Conservation (phyloP, 2,797 vertebrate genomes). For the Clarias laeviceps region DNA sequence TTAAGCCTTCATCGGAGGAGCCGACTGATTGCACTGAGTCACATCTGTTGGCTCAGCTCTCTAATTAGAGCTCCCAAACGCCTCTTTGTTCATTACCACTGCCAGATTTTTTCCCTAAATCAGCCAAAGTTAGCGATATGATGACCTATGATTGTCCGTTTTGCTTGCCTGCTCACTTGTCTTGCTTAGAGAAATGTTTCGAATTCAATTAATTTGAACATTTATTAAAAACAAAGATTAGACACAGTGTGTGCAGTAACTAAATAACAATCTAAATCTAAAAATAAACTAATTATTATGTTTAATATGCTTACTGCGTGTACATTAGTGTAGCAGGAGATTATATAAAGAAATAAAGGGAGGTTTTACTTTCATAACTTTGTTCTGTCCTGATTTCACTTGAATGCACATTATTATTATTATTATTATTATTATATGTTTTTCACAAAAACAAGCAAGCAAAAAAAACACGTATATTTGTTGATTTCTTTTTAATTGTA, state of each 20-base stretch:
- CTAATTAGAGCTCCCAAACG: constrained; percentile 13
- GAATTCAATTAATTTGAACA: neutral
- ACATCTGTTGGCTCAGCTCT: constrained; percentile 29
- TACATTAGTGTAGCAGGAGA: too few relatives aligned
- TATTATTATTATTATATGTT: too few relatives aligned
- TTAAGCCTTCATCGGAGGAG: neutral
- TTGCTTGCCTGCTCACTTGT: neutral
- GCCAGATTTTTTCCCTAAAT: constrained; percentile 1
- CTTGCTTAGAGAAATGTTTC: neutral
- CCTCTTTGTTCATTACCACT: constrained; percentile 9
- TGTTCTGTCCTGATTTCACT: too few relatives aligned
- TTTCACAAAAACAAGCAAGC: too few relatives aligned
- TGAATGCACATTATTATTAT: too few relatives aligned
- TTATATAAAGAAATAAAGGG: too few relatives aligned
- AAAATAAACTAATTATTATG: too few relatives aligned
- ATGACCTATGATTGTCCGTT: constrained; percentile 3
- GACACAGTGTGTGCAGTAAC: neutral
- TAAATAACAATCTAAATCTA: too few relatives aligned
- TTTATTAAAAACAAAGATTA: neutral
- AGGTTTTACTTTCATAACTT: too few relatives aligned
- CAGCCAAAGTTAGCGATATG: constrained; percentile 12
- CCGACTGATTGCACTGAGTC: constrained; percentile 4
- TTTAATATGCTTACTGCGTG: too few relatives aligned
- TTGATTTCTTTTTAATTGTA: too few relatives aligned
- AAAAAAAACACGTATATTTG: too few relatives aligned